Conservation (phyloP, 2,888 invertebrate genomes). For the Dicycla oo region DNA sequence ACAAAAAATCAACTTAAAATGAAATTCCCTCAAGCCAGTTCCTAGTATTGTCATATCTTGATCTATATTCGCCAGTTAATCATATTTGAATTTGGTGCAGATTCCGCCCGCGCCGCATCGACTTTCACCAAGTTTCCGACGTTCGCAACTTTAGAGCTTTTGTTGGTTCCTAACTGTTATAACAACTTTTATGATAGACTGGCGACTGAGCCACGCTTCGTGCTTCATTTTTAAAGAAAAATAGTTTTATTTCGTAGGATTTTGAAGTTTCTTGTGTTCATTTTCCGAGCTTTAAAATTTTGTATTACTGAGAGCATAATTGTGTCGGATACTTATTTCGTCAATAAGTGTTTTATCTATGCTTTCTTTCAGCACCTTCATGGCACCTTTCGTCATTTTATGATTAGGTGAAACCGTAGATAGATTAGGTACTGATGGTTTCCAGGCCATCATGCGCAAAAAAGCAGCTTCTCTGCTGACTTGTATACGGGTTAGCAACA, state of each 20-base stretch:
- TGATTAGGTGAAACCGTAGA: background rate
- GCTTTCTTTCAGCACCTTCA: background rate
- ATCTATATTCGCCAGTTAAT: conserved; percentile 34
- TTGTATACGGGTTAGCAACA: no score
- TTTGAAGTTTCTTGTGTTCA: conserved; percentile 6
- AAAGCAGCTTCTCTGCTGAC: no score
- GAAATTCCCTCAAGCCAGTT: conserved; percentile 29
- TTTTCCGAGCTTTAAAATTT: conserved; percentile 14
- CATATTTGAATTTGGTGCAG: conserved; percentile 44
- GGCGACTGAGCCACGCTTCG: conserved; percentile 5
- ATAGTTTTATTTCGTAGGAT: conserved; percentile 16
- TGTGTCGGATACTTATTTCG: background rate
- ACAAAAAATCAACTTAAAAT: conserved; percentile 12
- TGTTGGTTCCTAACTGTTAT: conserved; percentile 39
- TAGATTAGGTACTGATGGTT: background rate
- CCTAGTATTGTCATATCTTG: conserved; percentile 7
- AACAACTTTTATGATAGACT: conserved; percentile 51
- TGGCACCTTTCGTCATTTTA: background rate
- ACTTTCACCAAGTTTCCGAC: conserved; percentile 43
- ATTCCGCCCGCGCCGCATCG: conserved; percentile 32
- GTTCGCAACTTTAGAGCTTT: conserved; percentile 40
- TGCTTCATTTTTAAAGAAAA: conserved; percentile 14
- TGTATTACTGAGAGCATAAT: background rate
- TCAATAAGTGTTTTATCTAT: background rate
- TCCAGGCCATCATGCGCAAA: no score